Evolutionary conservation across 2,888 invertebrate species (phyloP), one percentile per base, ranked within the genome.

Genomic region (Clusia tigrina): DNA sequence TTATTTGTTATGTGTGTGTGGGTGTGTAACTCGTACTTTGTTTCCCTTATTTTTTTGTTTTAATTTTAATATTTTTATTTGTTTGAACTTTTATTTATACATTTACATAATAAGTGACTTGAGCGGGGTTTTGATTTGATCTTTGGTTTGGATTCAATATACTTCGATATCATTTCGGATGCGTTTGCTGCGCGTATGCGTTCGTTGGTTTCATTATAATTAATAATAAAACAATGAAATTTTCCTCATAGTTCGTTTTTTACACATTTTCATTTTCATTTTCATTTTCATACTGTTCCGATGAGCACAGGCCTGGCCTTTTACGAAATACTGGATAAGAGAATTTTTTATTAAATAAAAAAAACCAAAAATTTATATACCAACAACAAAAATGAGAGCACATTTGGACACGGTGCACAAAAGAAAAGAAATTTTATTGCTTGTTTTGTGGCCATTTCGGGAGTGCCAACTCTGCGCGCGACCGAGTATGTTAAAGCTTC

Each of bases 91-190:
- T 74, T 74, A 42, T 58, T 24, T 63, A 17, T 26, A 60, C 51
- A 62, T 53, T 48, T 65, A 48, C 48, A 48, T 20, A 20, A 9
- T 48, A 48, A 48, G n/a, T 42, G 42, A 48, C 48, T 48, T 48
- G 2, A 48, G 48, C 54, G 42, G n/a, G n/a, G 53, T 60, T 64
- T 58, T 48, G 20, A 20, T 48, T 48, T 48, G 5, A 48, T 48
- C 48, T 74, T 74, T 74, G 74, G 75, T 74, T 75, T 75, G 48
- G 71, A 70, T 75, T 65, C 68, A 25, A 63, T 55, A 66, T 48
- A 18, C 20, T 48, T 48, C 48, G 48, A 48, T 20, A 3, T 20
- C 18, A 48, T 48, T 48, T 48, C 48, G 48, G 22, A 42, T n/a
- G 42, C 42, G 42, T 42, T 42, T 17, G 42, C n/a, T n/a, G 42